A percentile compares a stretch with the other conserved stretches of the same genome.
These are phyloP conservation scores for Heliornis fulica DNA, from an alignment of 2,113 vertebrate genomes.

Conservation along the genomic window DNA sequence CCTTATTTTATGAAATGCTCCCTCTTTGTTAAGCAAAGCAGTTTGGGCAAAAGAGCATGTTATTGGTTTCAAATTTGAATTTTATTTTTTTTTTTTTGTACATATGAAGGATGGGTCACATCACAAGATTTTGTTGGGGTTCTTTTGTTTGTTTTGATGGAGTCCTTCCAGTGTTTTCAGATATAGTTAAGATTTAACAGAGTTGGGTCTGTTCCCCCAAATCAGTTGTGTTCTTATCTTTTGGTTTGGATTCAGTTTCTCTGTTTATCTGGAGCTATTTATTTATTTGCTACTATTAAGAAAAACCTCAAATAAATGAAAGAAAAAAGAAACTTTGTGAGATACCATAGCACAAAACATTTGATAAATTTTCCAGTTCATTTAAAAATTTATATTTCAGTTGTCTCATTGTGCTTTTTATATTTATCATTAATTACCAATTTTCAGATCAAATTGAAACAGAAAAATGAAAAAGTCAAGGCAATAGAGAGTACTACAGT, in stretches of 20 bases:
- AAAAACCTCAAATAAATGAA: neutral
- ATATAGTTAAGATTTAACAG: neutral
- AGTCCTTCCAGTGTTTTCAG: neutral
- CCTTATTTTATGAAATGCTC: slow-evolving; percentile 72
- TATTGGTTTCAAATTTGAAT: slow-evolving; percentile 75
- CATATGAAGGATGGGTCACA: slow-evolving; percentile 57
- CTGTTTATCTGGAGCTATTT: neutral
- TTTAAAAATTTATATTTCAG: slow-evolving; percentile 68
- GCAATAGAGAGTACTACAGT: slow-evolving; percentile 57
- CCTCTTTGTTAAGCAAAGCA: slow-evolving; percentile 75
- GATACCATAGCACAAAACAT: slow-evolving; percentile 40
- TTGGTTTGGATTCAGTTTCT: neutral
- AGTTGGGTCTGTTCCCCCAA: neutral
- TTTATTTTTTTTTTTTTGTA: slow-evolving; percentile 6
- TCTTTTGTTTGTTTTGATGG: slow-evolving; percentile 27
- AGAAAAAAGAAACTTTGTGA: slow-evolving; percentile 34
- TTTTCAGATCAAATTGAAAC: slow-evolving; percentile 70
- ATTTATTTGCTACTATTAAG: neutral
- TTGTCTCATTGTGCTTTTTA: slow-evolving; percentile 65
- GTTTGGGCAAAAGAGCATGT: slow-evolving; percentile 62
- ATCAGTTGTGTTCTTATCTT: neutral
- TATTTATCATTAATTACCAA: slow-evolving; percentile 75
- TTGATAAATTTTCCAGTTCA: slow-evolving; percentile 64
- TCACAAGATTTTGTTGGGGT: slow-evolving; percentile 52
- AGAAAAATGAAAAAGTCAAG: slow-evolving; percentile 69